Evolutionary conservation across 2,797 vertebrate genomes (phyloP).

Genomic region (Acropternis orthonyx): DNA sequence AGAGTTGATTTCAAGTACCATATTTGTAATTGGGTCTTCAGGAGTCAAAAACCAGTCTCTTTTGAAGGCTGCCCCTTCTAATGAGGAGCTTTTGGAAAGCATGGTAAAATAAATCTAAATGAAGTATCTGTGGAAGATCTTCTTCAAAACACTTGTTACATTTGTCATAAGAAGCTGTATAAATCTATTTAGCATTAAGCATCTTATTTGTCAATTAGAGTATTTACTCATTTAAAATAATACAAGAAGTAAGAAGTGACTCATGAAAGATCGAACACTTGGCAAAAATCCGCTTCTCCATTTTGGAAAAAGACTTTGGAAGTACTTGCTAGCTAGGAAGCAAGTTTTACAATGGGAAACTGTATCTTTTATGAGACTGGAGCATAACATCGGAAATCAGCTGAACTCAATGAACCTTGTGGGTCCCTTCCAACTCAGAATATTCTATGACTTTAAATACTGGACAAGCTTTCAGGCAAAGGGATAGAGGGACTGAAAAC

Average conservation of each 20-base stretch:
- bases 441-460: not conserved
- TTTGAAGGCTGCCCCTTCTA: not conserved
- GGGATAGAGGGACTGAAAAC: not conserved
- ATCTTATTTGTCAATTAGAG: not conserved
- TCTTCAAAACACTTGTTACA: not conserved
- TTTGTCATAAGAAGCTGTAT: not conserved
- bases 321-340: not conserved
- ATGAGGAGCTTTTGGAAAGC: not conserved
- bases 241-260: not conserved
- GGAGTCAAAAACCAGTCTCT: not conserved
- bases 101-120: not conserved
- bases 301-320: not conserved
- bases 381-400: not conserved
- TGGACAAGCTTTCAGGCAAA: not conserved
- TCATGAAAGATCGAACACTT: not conserved
- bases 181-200: not conserved
- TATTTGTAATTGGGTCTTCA: not conserved
- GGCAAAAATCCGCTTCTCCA: not conserved
- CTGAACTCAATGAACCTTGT: not conserved
- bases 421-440: not conserved
- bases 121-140: not conserved
- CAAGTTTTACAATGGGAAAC: not conserved
- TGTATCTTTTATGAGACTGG: not conserved
- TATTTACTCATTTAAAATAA: constrained; percentile 11
- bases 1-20: not conserved